Conservation (phyloP, 2,113 vertebrate genomes). For the Podarcis muralis region DNA sequence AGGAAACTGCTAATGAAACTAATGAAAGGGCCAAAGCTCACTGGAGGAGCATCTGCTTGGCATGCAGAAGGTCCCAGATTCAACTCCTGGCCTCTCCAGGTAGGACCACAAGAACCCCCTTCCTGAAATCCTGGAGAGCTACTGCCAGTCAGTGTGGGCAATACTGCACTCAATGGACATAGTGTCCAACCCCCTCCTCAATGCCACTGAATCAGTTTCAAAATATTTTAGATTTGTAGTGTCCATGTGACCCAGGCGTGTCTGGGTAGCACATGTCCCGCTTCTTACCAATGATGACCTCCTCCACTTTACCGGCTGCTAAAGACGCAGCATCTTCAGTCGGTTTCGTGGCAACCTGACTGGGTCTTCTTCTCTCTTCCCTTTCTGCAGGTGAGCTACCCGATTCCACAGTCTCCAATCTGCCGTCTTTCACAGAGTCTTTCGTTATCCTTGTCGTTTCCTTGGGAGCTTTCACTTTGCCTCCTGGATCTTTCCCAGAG, state of each 20-base stretch:
- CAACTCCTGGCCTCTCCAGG: too few relatives aligned
- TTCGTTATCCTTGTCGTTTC: constrained; percentile 14
- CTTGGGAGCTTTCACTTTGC: constrained; percentile 27
- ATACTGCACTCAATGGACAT: too few relatives aligned
- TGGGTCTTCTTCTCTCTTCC: neutral
- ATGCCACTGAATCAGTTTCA: neutral
- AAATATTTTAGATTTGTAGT: neutral
- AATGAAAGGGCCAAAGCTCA: too few relatives aligned
- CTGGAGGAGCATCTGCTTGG: too few relatives aligned
- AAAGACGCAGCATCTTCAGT: rapidly evolving
- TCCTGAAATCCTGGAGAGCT: too few relatives aligned
- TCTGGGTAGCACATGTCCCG: too few relatives aligned
- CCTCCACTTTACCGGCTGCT: constrained; percentile 29
- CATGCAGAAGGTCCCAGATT: too few relatives aligned
- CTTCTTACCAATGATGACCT: constrained; percentile 49
- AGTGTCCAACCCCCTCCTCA: too few relatives aligned
- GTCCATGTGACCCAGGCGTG: too few relatives aligned
- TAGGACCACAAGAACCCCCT: too few relatives aligned
- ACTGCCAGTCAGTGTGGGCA: too few relatives aligned
- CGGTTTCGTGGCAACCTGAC: neutral
- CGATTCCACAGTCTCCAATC: neutral
- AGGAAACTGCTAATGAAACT: too few relatives aligned
- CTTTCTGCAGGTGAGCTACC: neutral
- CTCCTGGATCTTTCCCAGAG: neutral
- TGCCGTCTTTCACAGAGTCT: neutral